Conservation (phyloP, 2,888 invertebrate species). For the Acanthosepion lycidas region DNA sequence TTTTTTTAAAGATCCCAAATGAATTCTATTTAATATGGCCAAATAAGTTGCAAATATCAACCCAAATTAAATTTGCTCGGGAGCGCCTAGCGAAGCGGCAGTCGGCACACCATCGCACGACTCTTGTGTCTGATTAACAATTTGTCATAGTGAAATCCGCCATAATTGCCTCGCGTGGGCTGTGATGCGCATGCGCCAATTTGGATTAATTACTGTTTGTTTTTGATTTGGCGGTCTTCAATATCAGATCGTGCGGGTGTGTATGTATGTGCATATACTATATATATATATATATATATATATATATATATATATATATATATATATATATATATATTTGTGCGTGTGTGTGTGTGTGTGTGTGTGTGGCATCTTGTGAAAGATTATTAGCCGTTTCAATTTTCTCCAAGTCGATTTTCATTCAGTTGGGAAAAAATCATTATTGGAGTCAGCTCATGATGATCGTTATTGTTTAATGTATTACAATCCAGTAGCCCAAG, state of each 20-base stretch:
- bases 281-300: too few relatives aligned
- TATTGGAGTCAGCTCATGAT: not conserved
- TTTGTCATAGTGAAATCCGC: constrained; percentile 13
- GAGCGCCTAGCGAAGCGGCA: not conserved
- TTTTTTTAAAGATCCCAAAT: not conserved
- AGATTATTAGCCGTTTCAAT: not conserved
- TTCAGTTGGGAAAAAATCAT: not conserved
- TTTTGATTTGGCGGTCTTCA: not conserved
- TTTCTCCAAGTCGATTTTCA: not conserved
- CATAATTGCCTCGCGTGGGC: not conserved
- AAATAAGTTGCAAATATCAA: constrained; percentile 33
- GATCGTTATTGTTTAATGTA: not conserved
- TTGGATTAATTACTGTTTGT: constrained; percentile 33
- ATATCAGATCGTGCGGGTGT: not conserved
- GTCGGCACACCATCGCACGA: not conserved
- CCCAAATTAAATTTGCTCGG: not conserved
- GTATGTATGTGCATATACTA: not conserved
- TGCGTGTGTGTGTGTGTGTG: not conserved
- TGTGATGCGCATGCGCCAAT: not conserved
- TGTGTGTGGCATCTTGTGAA: not conserved
- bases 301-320: too few relatives aligned
- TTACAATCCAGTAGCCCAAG: too few relatives aligned
- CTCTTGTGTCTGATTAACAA: not conserved
- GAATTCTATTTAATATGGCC: constrained; percentile 22
- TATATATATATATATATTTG: too few relatives aligned